Conservation (phyloP, 2,113 vertebrate species). For the Actenoides hombroni region DNA sequence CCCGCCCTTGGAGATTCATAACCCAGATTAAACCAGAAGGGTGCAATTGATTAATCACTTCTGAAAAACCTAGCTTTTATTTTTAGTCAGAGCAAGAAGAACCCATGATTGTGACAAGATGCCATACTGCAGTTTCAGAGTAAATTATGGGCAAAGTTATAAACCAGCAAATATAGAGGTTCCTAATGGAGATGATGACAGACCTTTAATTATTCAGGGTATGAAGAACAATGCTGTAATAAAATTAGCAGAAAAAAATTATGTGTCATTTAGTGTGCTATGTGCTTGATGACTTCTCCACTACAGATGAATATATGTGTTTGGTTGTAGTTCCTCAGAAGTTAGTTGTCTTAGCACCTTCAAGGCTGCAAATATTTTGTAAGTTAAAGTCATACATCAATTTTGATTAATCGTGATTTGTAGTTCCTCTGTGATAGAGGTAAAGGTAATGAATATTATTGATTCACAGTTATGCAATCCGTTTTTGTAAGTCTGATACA, state of each 20-base stretch:
- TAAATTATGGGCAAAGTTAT: conserved; percentile 15
- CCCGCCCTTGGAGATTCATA: neutral
- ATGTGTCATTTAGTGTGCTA: neutral
- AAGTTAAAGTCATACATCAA: neutral
- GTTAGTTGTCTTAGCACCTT: neutral
- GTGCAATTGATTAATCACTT: neutral
- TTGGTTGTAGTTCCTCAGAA: neutral
- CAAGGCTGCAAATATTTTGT: neutral
- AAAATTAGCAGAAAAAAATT: neutral
- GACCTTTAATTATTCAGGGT: conserved; percentile 38
- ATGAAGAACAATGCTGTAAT: conserved; percentile 17
- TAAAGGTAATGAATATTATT: neutral
- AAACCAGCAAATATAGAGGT: conserved; percentile 13
- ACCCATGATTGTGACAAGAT: neutral
- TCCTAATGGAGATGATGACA: conserved; percentile 12
- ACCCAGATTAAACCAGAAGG: neutral
- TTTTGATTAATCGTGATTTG: neutral
- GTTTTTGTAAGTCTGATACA: neutral
- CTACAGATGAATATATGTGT: neutral
- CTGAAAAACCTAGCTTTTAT: neutral
- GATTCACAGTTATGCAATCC: neutral
- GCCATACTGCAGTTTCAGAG: neutral
- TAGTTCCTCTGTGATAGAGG: neutral
- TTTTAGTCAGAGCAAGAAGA: neutral
- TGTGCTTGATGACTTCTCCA: neutral